Percentiles rank a stretch among this genome's conserved stretches.
Conservation (phyloP, 2,797 vertebrate genomes). For the Thalassophryne amazonica region DNA sequence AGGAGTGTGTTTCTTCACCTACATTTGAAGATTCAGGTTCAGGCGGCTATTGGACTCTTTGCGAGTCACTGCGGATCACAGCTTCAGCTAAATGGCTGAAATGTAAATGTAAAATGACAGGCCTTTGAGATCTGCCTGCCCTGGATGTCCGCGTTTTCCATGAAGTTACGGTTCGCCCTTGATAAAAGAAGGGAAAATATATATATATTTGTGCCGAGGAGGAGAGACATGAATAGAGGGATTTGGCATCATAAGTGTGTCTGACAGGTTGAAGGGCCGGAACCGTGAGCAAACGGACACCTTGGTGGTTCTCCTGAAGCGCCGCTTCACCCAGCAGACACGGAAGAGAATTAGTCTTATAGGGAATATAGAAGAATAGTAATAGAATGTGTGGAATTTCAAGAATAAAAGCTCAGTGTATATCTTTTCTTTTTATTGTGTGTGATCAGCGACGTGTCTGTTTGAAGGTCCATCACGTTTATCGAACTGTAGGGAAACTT, state of each 20-base stretch:
- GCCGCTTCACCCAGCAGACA: constrained; percentile 34
- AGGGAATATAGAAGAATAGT: constrained; percentile 4
- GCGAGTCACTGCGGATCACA: constrained; percentile 56
- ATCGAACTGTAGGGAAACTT: too few species aligned
- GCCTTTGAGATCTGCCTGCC: constrained; percentile 68
- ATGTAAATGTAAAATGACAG: constrained; percentile 65
- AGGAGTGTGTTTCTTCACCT: constrained; percentile 22
- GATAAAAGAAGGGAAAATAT: constrained; percentile 48
- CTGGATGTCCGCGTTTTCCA: constrained; percentile 43
- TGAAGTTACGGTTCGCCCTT: constrained; percentile 66
- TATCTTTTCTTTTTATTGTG: too few species aligned
- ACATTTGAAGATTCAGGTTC: constrained; percentile 39
- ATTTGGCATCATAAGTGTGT: constrained; percentile 70
- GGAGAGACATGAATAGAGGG: constrained; percentile 65
- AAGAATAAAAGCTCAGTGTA: not conserved
- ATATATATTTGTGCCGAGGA: constrained; percentile 61
- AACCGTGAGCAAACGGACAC: constrained; percentile 61
- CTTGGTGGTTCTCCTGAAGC: constrained; percentile 54
- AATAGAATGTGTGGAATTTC: not conserved
- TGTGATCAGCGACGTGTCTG: too few species aligned
- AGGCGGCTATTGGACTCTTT: constrained; percentile 24
- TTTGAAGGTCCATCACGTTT: too few species aligned
- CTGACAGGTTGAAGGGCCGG: constrained; percentile 71
- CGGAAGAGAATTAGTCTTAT: constrained; percentile 20
- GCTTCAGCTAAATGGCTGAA: constrained; percentile 57